A percentile compares a stretch with the other conserved stretches of the same genome.
phyloP scores from a whole-genome alignment of 2,113 vertebrate genomes.

The Larimichthys polyactis region DNA sequence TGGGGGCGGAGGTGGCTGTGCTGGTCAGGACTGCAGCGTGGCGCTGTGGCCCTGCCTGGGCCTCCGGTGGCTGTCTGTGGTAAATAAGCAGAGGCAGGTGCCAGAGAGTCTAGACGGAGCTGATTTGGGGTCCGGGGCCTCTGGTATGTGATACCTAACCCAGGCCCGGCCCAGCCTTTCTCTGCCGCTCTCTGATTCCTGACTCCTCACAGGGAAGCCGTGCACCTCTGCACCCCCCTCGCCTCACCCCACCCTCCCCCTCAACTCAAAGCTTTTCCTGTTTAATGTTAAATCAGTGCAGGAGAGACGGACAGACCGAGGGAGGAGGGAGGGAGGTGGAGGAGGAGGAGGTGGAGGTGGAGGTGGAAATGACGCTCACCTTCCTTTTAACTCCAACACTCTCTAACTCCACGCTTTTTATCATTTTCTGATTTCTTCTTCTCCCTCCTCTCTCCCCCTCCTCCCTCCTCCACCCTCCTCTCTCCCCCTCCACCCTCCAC shows the following conservation, averaged over 20 bases:
- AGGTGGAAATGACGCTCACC: background rate
- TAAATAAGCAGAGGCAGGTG: constrained; percentile 99
- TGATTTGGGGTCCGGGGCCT: constrained; percentile 93
- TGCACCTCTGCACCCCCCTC: constrained; percentile 30
- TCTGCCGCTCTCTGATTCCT: constrained; percentile 59
- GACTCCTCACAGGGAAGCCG: constrained; percentile 86
- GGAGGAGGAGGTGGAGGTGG: too few species aligned
- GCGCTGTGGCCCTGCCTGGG: constrained; percentile 79
- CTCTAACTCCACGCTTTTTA: constrained; percentile 32
- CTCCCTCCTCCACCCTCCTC: too few species aligned
- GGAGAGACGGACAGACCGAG: constrained; percentile 81
- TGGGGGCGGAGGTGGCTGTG: constrained; percentile 85
- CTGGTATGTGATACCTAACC: constrained; percentile 97
- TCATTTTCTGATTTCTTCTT: background rate
- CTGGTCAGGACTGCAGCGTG: constrained; percentile 58
- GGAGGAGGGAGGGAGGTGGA: too few species aligned
- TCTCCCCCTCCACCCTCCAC: too few species aligned
- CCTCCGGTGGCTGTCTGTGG: constrained; percentile 92
- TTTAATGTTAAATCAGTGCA: constrained; percentile 90
- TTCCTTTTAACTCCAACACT: constrained; percentile 53
- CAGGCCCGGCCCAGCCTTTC: constrained; percentile 77
- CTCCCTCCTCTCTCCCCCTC: constrained; percentile 55
- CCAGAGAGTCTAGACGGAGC: constrained; percentile 98
- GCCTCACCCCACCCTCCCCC: constrained; percentile 23
- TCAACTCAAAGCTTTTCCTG: constrained; percentile 90